These are phyloP conservation scores for Aphis gossypii DNA, from an alignment of 1,140 invertebrate species.

Conservation along the genomic window DNA sequence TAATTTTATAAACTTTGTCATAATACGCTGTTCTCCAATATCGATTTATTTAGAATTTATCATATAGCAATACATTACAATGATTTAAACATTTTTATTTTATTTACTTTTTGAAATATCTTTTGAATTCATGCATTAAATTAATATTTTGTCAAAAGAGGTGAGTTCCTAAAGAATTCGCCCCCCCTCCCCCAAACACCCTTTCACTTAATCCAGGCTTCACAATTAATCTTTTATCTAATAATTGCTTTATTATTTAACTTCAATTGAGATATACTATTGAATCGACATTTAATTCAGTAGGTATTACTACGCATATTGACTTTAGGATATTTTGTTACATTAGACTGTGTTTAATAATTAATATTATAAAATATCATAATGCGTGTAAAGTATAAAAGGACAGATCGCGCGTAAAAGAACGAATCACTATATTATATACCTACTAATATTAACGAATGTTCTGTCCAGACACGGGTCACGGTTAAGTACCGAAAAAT, in stretches of 20 bases:
- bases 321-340: background rate
- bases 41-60: background rate
- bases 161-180: background rate
- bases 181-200: background rate
- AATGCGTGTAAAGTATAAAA: too few species aligned
- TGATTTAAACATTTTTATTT: background rate
- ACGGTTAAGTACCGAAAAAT: background rate
- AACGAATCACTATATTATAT: too few species aligned
- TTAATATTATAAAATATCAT: background rate
- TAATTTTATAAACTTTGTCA: background rate
- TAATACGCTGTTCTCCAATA: background rate
- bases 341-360: background rate
- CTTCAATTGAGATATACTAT: background rate
- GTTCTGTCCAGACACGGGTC: too few species aligned
- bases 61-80: background rate
- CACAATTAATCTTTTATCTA: background rate
- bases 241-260: background rate
- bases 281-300: background rate
- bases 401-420: too few species aligned
- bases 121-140: background rate
- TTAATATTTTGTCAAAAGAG: background rate
- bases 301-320: background rate
- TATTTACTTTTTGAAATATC: background rate
- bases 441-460: too few species aligned
- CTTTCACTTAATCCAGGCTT: background rate